Evolutionary conservation across 2,113 vertebrate genomes (phyloP).

Genomic region (Boulengeromyrus knoepffleri): DNA sequence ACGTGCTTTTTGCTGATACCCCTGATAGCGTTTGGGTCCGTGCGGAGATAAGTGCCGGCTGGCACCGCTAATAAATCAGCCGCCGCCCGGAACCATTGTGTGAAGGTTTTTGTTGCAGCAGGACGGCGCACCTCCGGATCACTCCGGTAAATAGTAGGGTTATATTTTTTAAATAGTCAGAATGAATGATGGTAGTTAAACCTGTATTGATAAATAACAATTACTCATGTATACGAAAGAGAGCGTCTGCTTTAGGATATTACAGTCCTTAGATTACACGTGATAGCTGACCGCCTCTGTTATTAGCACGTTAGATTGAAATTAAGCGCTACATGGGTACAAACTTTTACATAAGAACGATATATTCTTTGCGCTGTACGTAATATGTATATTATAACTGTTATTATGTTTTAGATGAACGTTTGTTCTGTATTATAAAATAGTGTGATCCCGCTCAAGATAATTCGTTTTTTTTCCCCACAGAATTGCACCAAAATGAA

Average conservation of each 20-base stretch:
- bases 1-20: not conserved
- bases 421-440: not conserved
- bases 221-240: not conserved
- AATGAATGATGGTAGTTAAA: not conserved
- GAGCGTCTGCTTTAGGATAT: not conserved
- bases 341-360: not conserved
- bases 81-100: not conserved
- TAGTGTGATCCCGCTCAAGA: not conserved
- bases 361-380: not conserved
- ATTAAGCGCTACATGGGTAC: not conserved
- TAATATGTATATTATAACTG: not conserved
- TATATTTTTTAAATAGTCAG: not conserved
- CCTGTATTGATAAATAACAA: not conserved
- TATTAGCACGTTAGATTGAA: not conserved
- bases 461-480: not conserved
- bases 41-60: not conserved
- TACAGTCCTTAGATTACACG: not conserved
- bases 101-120: not conserved
- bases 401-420: not conserved
- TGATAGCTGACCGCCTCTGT: not conserved
- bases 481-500: constrained; percentile 32
- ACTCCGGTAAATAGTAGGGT: not conserved
- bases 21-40: not conserved
- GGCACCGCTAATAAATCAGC: not conserved
- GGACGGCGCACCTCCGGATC: not conserved